phyloP scores from a whole-genome alignment of 2,113 vertebrate genomes.

The Rhabdornis inornatus region DNA sequence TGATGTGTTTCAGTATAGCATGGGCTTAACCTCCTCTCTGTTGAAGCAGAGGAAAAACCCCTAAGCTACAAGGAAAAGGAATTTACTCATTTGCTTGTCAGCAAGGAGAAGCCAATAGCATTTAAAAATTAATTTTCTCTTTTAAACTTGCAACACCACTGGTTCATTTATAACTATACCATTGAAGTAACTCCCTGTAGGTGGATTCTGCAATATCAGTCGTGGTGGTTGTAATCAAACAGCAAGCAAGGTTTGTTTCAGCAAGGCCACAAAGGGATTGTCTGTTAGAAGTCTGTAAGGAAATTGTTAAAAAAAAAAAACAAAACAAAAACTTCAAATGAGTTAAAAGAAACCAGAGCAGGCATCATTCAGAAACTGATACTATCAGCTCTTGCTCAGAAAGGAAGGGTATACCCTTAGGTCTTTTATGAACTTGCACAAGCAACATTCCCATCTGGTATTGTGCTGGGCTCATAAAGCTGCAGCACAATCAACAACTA shows the following conservation, averaged over 20 bases:
- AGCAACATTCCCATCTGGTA: background rate
- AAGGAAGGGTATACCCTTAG: background rate
- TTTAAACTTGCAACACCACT: background rate
- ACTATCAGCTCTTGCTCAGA: background rate
- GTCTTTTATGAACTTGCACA: background rate
- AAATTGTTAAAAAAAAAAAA: background rate
- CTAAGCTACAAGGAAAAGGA: background rate
- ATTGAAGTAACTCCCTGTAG: background rate
- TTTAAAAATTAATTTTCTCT: background rate
- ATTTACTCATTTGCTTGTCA: background rate
- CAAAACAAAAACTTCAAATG: background rate
- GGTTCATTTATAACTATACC: background rate
- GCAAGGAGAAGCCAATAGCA: background rate
- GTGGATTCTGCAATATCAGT: background rate
- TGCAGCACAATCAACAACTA: background rate
- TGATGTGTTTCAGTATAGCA: rapidly evolving
- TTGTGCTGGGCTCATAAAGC: background rate
- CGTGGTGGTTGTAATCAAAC: background rate
- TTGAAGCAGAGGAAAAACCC: background rate
- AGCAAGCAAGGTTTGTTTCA: background rate
- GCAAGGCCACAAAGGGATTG: background rate
- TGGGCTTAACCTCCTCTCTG: background rate
- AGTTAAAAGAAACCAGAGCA: background rate
- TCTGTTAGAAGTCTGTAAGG: background rate
- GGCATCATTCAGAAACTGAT: background rate